Evolutionary conservation across 2,888 invertebrate species (phyloP).

Genomic region (Phaedon cochleariae): DNA sequence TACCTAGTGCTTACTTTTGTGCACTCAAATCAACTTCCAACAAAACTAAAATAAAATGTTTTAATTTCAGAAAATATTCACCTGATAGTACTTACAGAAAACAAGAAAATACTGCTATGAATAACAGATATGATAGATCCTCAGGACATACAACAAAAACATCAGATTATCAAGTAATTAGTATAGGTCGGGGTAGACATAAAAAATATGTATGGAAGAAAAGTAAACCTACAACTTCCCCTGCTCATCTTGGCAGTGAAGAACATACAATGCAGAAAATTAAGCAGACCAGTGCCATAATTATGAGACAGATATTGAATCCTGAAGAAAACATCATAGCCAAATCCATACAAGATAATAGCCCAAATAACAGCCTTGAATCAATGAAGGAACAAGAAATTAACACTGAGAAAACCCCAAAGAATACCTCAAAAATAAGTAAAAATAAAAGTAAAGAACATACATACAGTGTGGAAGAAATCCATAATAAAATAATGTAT

Average conservation of each 20-base stretch:
- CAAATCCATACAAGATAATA: constrained; percentile 3
- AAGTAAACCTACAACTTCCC: constrained; percentile 32
- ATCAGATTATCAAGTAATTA: constrained; percentile 11
- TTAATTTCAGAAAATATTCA: too few relatives aligned
- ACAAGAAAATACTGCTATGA: too few relatives aligned
- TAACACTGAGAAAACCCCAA: not conserved
- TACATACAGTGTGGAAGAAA: constrained; percentile 50
- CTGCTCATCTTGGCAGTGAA: constrained; percentile 55
- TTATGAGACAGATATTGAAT: constrained; percentile 52
- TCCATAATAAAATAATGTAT: constrained; percentile 56
- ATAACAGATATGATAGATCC: not conserved
- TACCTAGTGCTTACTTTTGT: too few relatives aligned
- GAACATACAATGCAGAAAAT: constrained; percentile 56
- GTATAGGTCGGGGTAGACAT: too few relatives aligned
- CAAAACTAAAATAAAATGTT: too few relatives aligned
- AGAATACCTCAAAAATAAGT: constrained; percentile 10
- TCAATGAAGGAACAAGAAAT: not conserved
- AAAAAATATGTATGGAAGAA: too few relatives aligned
- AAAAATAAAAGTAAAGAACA: constrained; percentile 23
- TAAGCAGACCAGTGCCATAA: constrained; percentile 55
- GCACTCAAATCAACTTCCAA: too few relatives aligned
- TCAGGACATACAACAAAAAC: not conserved
- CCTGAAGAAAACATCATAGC: constrained; percentile 29
- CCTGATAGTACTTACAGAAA: too few relatives aligned
- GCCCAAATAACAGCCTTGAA: too few relatives aligned